Conservation (phyloP, 2,888 invertebrate genomes). For the Drosophila trichaetosa region DNA sequence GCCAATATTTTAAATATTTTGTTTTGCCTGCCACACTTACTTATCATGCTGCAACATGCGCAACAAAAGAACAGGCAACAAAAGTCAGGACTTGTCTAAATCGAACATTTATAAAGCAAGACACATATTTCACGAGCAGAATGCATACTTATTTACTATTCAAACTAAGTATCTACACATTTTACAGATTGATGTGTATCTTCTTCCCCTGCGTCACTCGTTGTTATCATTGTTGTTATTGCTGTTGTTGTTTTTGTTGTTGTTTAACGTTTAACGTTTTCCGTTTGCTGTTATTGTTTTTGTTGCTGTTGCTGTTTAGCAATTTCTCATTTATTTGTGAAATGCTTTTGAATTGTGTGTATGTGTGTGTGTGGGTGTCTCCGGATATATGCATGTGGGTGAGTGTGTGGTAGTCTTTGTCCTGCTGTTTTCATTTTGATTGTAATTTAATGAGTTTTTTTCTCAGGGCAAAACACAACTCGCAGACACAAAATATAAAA, state of each 20-base stretch:
- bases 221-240: constrained; percentile 11
- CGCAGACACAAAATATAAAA: constrained; percentile 18
- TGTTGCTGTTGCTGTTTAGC: constrained; percentile 15
- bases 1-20: constrained; percentile 11
- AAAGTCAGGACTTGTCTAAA: background rate
- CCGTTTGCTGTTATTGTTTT: constrained; percentile 3
- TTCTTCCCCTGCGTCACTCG: background rate
- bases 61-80: background rate
- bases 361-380: constrained; percentile 5
- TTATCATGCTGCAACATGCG: constrained; percentile 12
- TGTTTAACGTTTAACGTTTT: constrained; percentile 1
- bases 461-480: constrained; percentile 26
- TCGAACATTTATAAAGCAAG: background rate
- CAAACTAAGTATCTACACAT: background rate
- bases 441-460: constrained; percentile 72
- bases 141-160: constrained; percentile 3
- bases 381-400: constrained; percentile 2
- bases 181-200: background rate
- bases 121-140: background rate
- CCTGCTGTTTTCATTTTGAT: constrained; percentile 40
- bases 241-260: constrained; percentile 13
- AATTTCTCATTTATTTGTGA: constrained; percentile 41
- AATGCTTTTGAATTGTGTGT: constrained; percentile 21
- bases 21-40: constrained; percentile 3
- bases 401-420: constrained; percentile 3